phyloP scores from a whole-genome alignment of 2,113 vertebrate genomes.

The Seriola quinqueradiata region DNA sequence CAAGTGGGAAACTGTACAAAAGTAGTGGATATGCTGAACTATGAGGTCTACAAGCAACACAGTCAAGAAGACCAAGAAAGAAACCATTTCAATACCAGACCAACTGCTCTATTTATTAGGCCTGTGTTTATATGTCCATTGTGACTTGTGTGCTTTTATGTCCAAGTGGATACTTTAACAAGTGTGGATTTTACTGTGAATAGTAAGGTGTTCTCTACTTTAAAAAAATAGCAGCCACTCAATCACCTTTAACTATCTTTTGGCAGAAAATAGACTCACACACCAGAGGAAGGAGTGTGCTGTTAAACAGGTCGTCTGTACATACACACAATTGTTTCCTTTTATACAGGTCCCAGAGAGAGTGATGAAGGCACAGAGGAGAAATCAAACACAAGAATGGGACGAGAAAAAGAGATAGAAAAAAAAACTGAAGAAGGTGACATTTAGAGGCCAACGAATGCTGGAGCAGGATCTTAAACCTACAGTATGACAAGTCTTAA shows the following conservation, averaged over 20 bases:
- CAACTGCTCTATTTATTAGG: conserved; percentile 28
- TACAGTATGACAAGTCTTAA: conserved; percentile 44
- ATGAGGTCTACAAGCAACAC: conserved; percentile 1
- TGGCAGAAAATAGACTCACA: conserved; percentile 44
- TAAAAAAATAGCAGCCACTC: conserved; percentile 48
- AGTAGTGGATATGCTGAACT: background rate
- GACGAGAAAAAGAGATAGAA: background rate
- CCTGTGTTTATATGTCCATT: conserved; percentile 38
- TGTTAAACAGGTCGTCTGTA: conserved; percentile 4
- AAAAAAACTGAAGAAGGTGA: conserved; percentile 17
- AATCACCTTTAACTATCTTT: conserved; percentile 41
- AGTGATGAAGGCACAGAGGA: conserved; percentile 23
- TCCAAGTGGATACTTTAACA: conserved; percentile 58
- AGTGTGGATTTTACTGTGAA: conserved; percentile 58
- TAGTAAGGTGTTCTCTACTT: conserved; percentile 44
- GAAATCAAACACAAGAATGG: conserved; percentile 16
- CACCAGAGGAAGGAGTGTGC: conserved; percentile 28
- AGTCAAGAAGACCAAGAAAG: conserved; percentile 6
- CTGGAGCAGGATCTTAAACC: conserved; percentile 46
- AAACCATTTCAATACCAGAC: conserved; percentile 25
- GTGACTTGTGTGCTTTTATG: conserved; percentile 46
- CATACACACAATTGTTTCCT: conserved; percentile 24
- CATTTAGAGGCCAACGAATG: conserved; percentile 41
- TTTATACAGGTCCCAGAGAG: conserved; percentile 21
- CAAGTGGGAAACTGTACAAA: conserved; percentile 1